Evolutionary conservation across 2,113 vertebrate genomes (phyloP).

Genomic region (Chamaetylas fuelleborni): DNA sequence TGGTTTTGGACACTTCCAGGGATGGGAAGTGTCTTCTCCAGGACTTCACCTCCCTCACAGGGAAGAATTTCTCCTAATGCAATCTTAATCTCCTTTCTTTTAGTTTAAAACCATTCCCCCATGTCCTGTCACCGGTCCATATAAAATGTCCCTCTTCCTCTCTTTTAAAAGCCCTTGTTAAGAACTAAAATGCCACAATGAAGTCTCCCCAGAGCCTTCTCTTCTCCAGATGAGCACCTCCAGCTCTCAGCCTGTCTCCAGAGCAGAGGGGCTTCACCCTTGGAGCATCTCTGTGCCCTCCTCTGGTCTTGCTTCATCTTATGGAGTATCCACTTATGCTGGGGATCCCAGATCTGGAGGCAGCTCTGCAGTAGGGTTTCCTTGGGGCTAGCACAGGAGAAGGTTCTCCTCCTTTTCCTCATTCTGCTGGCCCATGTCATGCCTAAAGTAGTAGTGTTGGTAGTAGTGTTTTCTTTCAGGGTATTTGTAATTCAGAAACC

Average conservation of each 20-base stretch:
- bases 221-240: background rate
- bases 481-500: background rate
- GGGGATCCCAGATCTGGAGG: background rate
- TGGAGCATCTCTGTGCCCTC: background rate
- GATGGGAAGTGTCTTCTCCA: background rate
- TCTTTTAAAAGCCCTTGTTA: background rate
- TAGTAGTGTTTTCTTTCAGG: background rate
- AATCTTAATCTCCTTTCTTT: background rate
- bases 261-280: background rate
- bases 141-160: background rate
- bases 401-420: background rate
- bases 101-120: background rate
- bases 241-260: background rate
- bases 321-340: background rate
- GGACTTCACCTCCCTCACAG: fast-evolving
- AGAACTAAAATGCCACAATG: background rate
- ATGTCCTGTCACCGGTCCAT: background rate
- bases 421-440: background rate
- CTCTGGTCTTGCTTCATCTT: background rate
- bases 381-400: background rate
- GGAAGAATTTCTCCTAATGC: background rate
- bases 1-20: background rate
- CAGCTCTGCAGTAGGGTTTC: background rate
- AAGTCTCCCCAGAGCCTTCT: background rate
- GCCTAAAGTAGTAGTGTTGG: background rate